phyloP scores from a whole-genome alignment of 1,140 invertebrate species.

The Drosophila eugracilis region DNA sequence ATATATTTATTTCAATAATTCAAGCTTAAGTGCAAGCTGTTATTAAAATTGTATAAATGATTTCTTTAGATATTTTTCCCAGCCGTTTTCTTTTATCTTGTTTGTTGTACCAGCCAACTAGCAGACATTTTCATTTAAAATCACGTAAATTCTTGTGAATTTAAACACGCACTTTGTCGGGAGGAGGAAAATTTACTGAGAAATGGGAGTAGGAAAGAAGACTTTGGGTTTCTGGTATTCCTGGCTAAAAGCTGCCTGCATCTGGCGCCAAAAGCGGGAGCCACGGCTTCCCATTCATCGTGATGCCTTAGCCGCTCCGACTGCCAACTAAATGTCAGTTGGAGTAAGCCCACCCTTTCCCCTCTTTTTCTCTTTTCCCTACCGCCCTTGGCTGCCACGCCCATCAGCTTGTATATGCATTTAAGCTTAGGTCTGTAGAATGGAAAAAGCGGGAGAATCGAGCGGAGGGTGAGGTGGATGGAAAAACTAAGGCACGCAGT shows the following conservation, averaged over 20 bases:
- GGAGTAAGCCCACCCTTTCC: constrained; percentile 22
- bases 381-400: constrained; percentile 12
- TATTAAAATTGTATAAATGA: too few relatives aligned
- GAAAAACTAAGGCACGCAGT: constrained; percentile 53
- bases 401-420: constrained; percentile 54
- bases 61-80: background rate
- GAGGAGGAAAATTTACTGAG: background rate
- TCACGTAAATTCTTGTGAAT: constrained; percentile 51
- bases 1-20: background rate
- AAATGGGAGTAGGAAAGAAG: background rate
- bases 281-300: constrained; percentile 12
- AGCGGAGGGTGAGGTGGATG: background rate
- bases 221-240: constrained; percentile 13
- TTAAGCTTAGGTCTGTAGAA: constrained; percentile 46
- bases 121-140: constrained; percentile 44
- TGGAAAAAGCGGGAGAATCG: background rate
- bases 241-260: constrained; percentile 52
- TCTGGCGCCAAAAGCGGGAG: constrained; percentile 42
- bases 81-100: background rate
- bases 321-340: constrained; percentile 69
- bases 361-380: background rate
- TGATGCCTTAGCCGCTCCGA: constrained; percentile 52
- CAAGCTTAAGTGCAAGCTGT: background rate
- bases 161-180: constrained; percentile 48
- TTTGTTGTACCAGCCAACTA: constrained; percentile 11